These are phyloP conservation scores for Ptycholaimellus sp. DNA, from an alignment of 2,888 invertebrate species.

Conservation along the genomic window DNA sequence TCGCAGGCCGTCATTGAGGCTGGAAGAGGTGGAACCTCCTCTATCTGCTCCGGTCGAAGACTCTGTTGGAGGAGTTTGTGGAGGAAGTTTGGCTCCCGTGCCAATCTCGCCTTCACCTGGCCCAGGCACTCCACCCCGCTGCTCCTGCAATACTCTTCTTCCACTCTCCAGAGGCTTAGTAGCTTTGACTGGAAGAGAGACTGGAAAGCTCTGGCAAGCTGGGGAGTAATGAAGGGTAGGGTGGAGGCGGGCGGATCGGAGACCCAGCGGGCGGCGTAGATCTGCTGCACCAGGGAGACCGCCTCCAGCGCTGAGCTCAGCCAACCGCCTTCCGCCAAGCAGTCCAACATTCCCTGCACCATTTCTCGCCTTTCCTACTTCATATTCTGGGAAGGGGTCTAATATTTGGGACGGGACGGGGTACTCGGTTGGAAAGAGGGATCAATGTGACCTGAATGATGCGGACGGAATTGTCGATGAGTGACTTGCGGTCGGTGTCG, in stretches of 20 bases:
- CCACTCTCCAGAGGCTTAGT: too few relatives aligned
- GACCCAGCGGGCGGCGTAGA: constrained; percentile 34
- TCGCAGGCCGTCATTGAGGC: too few relatives aligned
- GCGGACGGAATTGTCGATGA: constrained; percentile 78
- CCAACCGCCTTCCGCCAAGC: constrained; percentile 70
- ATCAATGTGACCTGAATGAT: constrained; percentile 49
- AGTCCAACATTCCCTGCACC: constrained; percentile 75
- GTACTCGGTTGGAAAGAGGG: not conserved
- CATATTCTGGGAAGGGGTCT: not conserved
- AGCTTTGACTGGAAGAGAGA: not conserved
- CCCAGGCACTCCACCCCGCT: too few relatives aligned
- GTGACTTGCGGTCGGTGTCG: constrained; percentile 77
- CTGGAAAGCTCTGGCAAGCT: not conserved
- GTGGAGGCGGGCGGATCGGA: constrained; percentile 9
- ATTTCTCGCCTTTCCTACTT: not conserved
- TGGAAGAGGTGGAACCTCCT: too few relatives aligned
- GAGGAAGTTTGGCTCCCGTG: too few relatives aligned
- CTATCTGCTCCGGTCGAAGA: too few relatives aligned
- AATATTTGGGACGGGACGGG: not conserved
- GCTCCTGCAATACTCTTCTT: too few relatives aligned
- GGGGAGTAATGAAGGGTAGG: constrained; percentile 5
- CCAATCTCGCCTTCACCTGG: too few relatives aligned
- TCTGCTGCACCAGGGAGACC: constrained; percentile 52
- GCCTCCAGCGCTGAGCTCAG: constrained; percentile 50
- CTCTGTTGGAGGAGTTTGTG: too few relatives aligned